A percentile compares a stretch with the other conserved stretches of the same genome.
phyloP scores from a whole-genome alignment of 1,140 invertebrate genomes.

The Drosophila willistoni region DNA sequence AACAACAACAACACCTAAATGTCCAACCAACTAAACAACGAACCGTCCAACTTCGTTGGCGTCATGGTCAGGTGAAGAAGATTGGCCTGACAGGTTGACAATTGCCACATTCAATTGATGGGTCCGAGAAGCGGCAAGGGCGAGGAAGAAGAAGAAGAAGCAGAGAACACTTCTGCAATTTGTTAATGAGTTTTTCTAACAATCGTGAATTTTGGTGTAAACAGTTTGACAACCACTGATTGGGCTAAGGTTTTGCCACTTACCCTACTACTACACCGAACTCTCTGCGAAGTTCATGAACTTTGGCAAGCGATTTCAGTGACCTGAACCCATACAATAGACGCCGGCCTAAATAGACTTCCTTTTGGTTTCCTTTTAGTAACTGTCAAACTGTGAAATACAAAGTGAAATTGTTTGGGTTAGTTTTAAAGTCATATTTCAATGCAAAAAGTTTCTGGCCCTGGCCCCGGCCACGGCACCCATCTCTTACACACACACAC shows the following conservation, averaged over 20 bases:
- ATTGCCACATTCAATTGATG: constrained; percentile 3
- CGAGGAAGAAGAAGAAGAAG: background rate
- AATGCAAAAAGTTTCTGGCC: constrained; percentile 50
- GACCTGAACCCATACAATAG: constrained; percentile 61
- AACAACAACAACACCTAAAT: too few species aligned
- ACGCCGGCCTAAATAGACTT: constrained; percentile 66
- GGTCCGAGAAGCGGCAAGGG: background rate
- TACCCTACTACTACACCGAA: too few species aligned
- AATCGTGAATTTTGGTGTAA: constrained; percentile 27
- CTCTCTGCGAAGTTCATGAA: constrained; percentile 57
- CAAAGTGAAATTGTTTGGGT: constrained; percentile 58
- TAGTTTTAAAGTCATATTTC: constrained; percentile 77
- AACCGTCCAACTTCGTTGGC: constrained; percentile 38
- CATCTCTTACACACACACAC: background rate
- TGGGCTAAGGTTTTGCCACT: constrained; percentile 13
- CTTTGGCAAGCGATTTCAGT: constrained; percentile 61
- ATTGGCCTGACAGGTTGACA: constrained; percentile 36
- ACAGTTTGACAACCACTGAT: constrained; percentile 14
- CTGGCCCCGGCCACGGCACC: background rate
- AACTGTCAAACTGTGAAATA: constrained; percentile 62
- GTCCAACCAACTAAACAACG: background rate
- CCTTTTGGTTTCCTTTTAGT: constrained; percentile 31
- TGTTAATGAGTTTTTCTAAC: constrained; percentile 69
- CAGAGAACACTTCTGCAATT: constrained; percentile 55
- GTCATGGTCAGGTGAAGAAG: constrained; percentile 65